These are phyloP conservation scores for Macrotus californicus DNA, from an alignment of 2,113 vertebrate species.

Conservation along the genomic window DNA sequence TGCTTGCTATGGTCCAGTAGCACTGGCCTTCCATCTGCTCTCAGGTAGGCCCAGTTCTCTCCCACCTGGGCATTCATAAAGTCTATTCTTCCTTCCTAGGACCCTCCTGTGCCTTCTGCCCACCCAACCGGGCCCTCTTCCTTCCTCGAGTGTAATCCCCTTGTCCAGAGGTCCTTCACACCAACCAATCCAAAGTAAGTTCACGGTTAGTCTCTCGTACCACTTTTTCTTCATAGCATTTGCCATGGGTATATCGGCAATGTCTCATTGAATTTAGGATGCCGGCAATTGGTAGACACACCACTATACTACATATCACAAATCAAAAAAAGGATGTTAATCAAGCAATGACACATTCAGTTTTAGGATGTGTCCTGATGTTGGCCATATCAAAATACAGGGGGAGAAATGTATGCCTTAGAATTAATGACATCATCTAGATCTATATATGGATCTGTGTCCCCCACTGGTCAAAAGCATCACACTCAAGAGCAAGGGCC, in stretches of 20 bases:
- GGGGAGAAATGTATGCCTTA: neutral
- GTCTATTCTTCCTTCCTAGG: neutral
- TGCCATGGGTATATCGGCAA: neutral
- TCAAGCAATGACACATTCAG: neutral
- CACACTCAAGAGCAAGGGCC: neutral
- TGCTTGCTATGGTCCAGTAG: neutral
- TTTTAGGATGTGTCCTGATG: conserved; percentile 8
- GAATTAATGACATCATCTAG: neutral
- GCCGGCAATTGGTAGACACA: neutral
- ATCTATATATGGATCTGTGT: neutral
- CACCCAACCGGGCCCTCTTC: neutral
- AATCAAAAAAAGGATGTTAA: neutral
- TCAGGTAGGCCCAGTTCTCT: neutral
- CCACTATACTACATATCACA: neutral
- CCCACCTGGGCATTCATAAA: neutral
- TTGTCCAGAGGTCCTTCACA: neutral
- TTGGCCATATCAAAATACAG: neutral
- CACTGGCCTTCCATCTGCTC: neutral
- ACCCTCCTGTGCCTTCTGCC: neutral
- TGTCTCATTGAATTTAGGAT: neutral
- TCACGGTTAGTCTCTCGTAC: neutral
- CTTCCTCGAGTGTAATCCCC: neutral
- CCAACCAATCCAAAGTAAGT: neutral
- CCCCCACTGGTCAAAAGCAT: neutral
- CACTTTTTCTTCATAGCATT: neutral